A percentile compares a stretch with the other conserved stretches of the same genome.
Conservation (phyloP, 2,888 invertebrate species). For the Loripinus fragilis region DNA sequence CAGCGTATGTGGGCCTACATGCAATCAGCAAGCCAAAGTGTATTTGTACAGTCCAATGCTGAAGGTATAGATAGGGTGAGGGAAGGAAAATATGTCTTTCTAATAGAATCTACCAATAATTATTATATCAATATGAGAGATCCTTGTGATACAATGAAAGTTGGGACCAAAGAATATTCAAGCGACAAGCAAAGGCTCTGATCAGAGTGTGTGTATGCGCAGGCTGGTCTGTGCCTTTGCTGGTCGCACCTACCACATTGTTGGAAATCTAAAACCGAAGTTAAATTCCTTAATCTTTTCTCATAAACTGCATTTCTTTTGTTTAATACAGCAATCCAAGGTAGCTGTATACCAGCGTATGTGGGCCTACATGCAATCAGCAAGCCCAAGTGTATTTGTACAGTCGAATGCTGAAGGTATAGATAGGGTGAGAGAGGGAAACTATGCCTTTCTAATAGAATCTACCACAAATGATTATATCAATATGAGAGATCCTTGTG, state of each 20-base stretch:
- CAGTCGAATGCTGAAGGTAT: conserved; percentile 92
- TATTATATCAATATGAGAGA: conserved; percentile 94
- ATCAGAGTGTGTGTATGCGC: too few relatives aligned
- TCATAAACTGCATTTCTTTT: too few relatives aligned
- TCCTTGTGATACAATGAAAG: conserved; percentile 87
- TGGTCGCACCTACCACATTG: too few relatives aligned
- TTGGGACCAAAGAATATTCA: conserved; percentile 94
- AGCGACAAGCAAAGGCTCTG: too few relatives aligned
- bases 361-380: conserved; percentile 96
- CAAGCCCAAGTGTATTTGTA: conserved; percentile 88
- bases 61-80: conserved; percentile 92
- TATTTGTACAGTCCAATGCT: conserved; percentile 92
- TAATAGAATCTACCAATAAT: conserved; percentile 86
- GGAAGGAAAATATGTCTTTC: conserved; percentile 86
- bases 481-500: conserved; percentile 91
- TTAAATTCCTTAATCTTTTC: too few relatives aligned
- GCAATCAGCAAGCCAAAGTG: conserved; percentile 87
- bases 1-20: conserved; percentile 98
- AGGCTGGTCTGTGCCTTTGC: too few relatives aligned
- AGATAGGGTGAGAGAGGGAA: conserved; percentile 88
- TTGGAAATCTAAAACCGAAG: too few relatives aligned
- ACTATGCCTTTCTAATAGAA: conserved; percentile 85
- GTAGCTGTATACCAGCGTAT: conserved; percentile 94
- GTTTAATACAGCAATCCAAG: conserved; percentile 89
- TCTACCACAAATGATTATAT: conserved; percentile 90